A percentile compares a stretch with the other conserved stretches of the same genome.
Conservation (phyloP, 2,797 vertebrate genomes). For the Thripadectes ignobilis region DNA sequence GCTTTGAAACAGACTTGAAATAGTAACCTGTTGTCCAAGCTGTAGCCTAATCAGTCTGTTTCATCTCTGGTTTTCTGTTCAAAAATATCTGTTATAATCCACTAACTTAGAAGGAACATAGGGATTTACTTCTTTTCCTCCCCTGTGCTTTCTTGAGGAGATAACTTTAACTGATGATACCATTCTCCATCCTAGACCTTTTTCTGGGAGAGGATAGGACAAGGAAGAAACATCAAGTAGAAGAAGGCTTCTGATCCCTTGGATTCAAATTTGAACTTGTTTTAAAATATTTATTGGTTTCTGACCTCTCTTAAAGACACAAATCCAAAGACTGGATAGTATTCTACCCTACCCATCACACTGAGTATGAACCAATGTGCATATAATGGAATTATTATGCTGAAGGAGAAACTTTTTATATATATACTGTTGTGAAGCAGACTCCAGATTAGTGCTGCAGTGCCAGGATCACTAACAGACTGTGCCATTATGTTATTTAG, state of each 20-base stretch:
- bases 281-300: neutral
- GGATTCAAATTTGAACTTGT: neutral
- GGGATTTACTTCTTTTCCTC: neutral
- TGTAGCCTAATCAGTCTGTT: neutral
- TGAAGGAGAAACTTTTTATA: neutral
- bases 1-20: neutral
- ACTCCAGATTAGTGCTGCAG: neutral
- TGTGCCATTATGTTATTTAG: neutral
- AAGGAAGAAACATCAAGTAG: neutral
- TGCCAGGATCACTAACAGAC: neutral
- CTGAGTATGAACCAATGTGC: accelerated
- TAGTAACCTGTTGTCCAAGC: accelerated
- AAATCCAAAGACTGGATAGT: neutral
- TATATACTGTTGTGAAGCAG: neutral
- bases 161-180: neutral
- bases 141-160: neutral
- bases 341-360: neutral
- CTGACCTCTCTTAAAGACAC: neutral
- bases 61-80: neutral
- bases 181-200: neutral
- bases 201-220: neutral
- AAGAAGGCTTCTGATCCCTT: neutral
- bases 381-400: neutral
- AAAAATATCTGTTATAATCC: neutral
- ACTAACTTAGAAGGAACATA: neutral